A percentile compares a stretch with the other conserved stretches of the same genome.
These are phyloP conservation scores for Heliothis virescens DNA, from an alignment of 1,140 invertebrate genomes.

Conservation along the genomic window DNA sequence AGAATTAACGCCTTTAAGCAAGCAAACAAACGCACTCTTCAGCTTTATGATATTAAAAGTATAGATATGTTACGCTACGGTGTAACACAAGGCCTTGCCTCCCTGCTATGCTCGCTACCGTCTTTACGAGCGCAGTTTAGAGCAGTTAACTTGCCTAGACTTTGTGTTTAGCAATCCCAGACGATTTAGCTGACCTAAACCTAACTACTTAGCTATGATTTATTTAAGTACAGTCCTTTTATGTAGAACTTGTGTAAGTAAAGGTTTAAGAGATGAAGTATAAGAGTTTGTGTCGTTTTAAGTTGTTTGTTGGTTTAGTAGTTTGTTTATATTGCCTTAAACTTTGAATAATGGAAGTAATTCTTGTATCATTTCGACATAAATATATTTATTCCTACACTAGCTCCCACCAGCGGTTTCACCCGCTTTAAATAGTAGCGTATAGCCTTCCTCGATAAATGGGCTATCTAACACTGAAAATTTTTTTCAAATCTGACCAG, in stretches of 20 bases:
- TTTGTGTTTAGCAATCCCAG: constrained; percentile 41
- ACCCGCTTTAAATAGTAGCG: too few relatives aligned
- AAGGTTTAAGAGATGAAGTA: background rate
- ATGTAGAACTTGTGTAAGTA: constrained; percentile 1
- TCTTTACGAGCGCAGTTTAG: constrained; percentile 48
- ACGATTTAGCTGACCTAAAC: constrained; percentile 43
- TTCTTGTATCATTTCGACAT: background rate
- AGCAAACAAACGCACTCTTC: too few relatives aligned
- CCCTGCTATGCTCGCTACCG: constrained; percentile 41
- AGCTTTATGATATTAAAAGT: too few relatives aligned
- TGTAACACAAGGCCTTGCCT: constrained; percentile 5
- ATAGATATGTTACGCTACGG: constrained; percentile 9
- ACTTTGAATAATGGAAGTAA: too few relatives aligned
- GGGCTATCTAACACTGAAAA: too few relatives aligned
- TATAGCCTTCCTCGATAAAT: too few relatives aligned
- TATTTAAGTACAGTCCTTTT: constrained; percentile 26
- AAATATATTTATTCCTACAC: background rate
- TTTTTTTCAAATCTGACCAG: too few relatives aligned
- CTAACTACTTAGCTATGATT: constrained; percentile 19
- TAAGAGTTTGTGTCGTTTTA: background rate
- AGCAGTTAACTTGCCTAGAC: constrained; percentile 41
- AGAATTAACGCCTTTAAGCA: too few relatives aligned
- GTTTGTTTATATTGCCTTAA: too few relatives aligned
- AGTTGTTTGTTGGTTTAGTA: too few relatives aligned
- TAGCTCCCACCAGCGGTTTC: too few relatives aligned